Percentiles rank a stretch among this genome's conserved stretches.
phyloP scores from a whole-genome alignment of 2,888 invertebrate genomes.

The Rotaria sp. region DNA sequence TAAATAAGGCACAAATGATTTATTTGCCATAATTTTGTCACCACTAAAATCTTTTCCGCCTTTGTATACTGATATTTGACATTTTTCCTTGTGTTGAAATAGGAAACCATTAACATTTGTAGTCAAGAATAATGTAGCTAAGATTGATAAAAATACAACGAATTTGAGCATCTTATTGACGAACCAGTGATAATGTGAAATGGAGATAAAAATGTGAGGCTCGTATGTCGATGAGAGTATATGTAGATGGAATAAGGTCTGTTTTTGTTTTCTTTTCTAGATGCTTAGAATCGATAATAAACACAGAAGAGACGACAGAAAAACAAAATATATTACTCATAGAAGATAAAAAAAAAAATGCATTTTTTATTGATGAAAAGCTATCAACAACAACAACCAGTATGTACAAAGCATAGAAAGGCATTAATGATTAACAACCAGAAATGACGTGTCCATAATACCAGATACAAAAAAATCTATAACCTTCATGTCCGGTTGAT shows the following conservation, averaged over 20 bases:
- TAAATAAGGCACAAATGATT: neutral
- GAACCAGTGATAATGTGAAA: too few relatives aligned
- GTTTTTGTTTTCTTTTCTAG: neutral
- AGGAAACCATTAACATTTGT: neutral
- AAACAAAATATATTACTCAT: neutral
- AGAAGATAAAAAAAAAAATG: neutral
- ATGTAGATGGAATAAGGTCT: neutral
- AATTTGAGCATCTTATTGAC: neutral
- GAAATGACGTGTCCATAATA: neutral
- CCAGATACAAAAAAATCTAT: neutral
- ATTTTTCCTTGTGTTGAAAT: neutral
- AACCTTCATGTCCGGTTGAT: too few relatives aligned
- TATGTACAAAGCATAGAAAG: neutral
- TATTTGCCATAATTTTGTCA: slow-evolving; percentile 6
- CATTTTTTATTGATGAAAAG: neutral
- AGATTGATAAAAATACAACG: neutral
- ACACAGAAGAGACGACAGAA: neutral
- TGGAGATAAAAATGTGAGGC: neutral
- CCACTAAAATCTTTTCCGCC: slow-evolving; percentile 22
- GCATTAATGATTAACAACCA: neutral
- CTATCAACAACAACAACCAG: neutral
- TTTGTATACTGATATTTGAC: neutral
- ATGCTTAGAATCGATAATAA: neutral
- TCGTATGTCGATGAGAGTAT: neutral
- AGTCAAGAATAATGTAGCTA: neutral